Conservation (phyloP, 2,888 invertebrate species). For the Hesperia comma region DNA sequence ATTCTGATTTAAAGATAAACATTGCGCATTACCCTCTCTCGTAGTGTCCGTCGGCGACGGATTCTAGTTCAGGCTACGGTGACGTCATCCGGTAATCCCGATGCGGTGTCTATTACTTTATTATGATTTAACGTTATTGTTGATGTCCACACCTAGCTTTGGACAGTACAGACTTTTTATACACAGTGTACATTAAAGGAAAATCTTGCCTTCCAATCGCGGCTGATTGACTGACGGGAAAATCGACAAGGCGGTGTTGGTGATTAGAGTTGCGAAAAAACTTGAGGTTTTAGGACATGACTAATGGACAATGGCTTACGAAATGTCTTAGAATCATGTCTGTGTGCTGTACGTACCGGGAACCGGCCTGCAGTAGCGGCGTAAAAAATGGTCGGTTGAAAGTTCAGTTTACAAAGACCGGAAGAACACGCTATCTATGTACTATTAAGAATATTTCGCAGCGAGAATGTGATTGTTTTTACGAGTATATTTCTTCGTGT, state of each 20-base stretch:
- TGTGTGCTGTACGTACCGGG: background rate
- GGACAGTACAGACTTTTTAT: no score
- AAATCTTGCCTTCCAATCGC: background rate
- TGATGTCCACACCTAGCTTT: no score
- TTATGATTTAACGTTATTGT: background rate
- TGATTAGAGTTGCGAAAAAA: slow-evolving; percentile 38
- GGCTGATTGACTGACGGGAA: background rate
- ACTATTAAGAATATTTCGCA: background rate
- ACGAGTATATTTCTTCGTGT: no score
- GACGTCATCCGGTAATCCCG: background rate
- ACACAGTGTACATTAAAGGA: background rate
- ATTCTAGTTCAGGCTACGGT: background rate
- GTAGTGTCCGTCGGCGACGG: background rate
- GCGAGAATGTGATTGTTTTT: background rate
- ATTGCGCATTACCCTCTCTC: background rate
- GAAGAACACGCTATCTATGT: slow-evolving; percentile 16
- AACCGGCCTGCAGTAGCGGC: background rate
- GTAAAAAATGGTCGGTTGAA: slow-evolving; percentile 23
- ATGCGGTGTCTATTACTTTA: background rate
- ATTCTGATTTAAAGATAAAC: slow-evolving; percentile 8
- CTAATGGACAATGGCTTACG: slow-evolving; percentile 73
- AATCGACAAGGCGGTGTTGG: slow-evolving; percentile 33
- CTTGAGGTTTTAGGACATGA: slow-evolving; percentile 69
- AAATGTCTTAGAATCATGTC: slow-evolving; percentile 45
- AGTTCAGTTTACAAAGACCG: slow-evolving; percentile 29